These are phyloP conservation scores for Otolemur garnettii DNA, from an alignment of 2,113 vertebrate species.

Conservation along the genomic window DNA sequence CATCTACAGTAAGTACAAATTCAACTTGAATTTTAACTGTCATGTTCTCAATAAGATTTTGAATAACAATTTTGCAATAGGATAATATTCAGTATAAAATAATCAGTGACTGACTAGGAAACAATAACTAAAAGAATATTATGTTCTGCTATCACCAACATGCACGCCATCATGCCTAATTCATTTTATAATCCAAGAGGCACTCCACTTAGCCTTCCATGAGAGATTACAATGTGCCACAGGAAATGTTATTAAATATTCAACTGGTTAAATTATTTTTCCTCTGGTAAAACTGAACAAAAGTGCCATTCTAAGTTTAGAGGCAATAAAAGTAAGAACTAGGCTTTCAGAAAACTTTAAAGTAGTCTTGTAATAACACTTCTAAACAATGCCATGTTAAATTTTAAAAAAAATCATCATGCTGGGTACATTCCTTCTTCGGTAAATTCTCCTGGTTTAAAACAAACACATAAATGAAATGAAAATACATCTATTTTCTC, in stretches of 20 bases:
- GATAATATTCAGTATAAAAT: slow-evolving; percentile 5
- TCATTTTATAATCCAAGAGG: slow-evolving; percentile 48
- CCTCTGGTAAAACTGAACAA: slow-evolving; percentile 41
- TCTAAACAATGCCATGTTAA: neutral
- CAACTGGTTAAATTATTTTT: slow-evolving; percentile 38
- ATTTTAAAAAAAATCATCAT: neutral
- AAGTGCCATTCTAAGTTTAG: slow-evolving; percentile 4
- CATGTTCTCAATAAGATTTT: slow-evolving; percentile 21
- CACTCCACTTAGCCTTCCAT: slow-evolving; percentile 3
- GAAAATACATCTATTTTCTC: slow-evolving; percentile 18
- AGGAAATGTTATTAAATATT: slow-evolving; percentile 55
- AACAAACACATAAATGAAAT: slow-evolving; percentile 27
- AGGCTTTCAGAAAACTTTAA: slow-evolving; percentile 44
- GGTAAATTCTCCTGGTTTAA: slow-evolving; percentile 35
- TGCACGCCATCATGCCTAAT: neutral
- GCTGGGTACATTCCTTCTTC: neutral
- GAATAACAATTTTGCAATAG: slow-evolving; percentile 8
- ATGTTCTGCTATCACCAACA: slow-evolving; percentile 29
- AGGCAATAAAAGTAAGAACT: neutral
- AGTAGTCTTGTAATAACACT: neutral
- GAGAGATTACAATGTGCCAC: slow-evolving; percentile 11
- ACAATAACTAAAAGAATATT: slow-evolving; percentile 37
- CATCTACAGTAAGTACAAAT: slow-evolving; percentile 43
- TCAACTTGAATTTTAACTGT: slow-evolving; percentile 31
- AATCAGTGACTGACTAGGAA: slow-evolving; percentile 41